Evolutionary conservation across 2,113 vertebrate genomes (phyloP).

Genomic region (Speoplatyrhinus poulsoni): DNA sequence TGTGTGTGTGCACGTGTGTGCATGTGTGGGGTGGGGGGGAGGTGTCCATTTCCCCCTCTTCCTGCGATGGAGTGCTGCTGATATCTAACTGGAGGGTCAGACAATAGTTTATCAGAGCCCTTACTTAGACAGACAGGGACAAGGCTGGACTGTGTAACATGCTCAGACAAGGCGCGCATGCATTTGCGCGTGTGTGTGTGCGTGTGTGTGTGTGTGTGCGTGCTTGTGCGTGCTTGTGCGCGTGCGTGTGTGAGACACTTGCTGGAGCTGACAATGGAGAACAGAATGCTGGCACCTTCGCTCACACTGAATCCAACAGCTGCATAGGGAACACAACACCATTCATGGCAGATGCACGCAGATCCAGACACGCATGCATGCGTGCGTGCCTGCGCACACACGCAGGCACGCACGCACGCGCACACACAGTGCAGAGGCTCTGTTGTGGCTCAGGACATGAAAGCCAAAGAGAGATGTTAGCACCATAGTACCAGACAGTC

Average conservation of each 20-base stretch:
- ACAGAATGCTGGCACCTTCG: constrained; percentile 30
- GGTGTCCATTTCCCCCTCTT: constrained; percentile 18
- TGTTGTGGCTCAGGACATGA: constrained; percentile 61
- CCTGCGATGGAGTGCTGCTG: constrained; percentile 59
- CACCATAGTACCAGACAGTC: constrained; percentile 45
- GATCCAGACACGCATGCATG: constrained; percentile 9
- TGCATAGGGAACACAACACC: constrained; percentile 63
- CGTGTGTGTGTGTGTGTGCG: constrained; percentile 17
- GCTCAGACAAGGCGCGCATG: constrained; percentile 22
- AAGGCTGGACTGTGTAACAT: constrained; percentile 25
- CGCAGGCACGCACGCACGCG: constrained; percentile 23
- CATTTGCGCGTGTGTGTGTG: not conserved
- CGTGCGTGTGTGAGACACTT: constrained; percentile 15
- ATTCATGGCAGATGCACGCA: constrained; percentile 59
- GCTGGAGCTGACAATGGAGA: constrained; percentile 29
- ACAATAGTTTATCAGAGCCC: too few relatives aligned
- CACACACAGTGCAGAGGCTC: constrained; percentile 55
- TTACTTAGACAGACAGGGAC: constrained; percentile 29
- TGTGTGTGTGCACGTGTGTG: not conserved
- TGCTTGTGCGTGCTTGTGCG: constrained; percentile 5
- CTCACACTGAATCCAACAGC: constrained; percentile 58
- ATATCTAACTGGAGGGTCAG: constrained; percentile 39
- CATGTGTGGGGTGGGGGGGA: too few relatives aligned
- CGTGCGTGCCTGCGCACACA: too few relatives aligned
- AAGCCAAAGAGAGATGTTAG: constrained; percentile 50